phyloP scores from a whole-genome alignment of 2,797 vertebrate genomes.

The Triplophysa bombifrons region DNA sequence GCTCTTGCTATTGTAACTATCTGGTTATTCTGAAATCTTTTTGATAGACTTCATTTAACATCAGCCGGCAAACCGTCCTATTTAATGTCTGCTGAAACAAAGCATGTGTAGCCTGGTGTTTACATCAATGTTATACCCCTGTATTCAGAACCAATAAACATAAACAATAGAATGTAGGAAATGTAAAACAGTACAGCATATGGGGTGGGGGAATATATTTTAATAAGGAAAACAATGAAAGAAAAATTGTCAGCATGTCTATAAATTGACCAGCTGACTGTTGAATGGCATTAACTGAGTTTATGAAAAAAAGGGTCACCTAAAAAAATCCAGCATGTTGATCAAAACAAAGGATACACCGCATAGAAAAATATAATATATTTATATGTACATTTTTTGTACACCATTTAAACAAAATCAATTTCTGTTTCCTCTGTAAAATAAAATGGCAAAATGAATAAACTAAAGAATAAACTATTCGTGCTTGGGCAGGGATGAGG shows the following conservation, averaged over 20 bases:
- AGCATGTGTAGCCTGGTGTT: not conserved
- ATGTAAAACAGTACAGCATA: not conserved
- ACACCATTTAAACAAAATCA: slow-evolving; percentile 34
- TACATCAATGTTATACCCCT: not conserved
- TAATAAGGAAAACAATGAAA: slow-evolving; percentile 26
- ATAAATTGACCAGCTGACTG: not conserved
- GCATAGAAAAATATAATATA: slow-evolving; percentile 60
- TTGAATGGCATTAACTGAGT: not conserved
- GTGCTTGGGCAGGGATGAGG: slow-evolving; percentile 8
- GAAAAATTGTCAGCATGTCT: not conserved
- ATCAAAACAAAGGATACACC: slow-evolving; percentile 24
- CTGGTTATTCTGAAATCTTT: not conserved
- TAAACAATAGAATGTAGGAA: not conserved
- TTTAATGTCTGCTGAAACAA: not conserved
- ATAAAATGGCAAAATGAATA: slow-evolving; percentile 37
- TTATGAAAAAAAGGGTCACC: not conserved
- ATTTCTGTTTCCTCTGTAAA: slow-evolving; percentile 5
- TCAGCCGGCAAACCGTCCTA: not conserved
- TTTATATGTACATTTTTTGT: slow-evolving; percentile 54
- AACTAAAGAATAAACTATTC: slow-evolving; percentile 12
- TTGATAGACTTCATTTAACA: not conserved
- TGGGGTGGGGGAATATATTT: slow-evolving; percentile 32
- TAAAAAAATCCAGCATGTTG: slow-evolving; percentile 21
- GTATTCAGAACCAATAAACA: not conserved
- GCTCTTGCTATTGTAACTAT: not conserved